phyloP scores from a whole-genome alignment of 2,797 vertebrate species.

The Aythya fuligula region DNA sequence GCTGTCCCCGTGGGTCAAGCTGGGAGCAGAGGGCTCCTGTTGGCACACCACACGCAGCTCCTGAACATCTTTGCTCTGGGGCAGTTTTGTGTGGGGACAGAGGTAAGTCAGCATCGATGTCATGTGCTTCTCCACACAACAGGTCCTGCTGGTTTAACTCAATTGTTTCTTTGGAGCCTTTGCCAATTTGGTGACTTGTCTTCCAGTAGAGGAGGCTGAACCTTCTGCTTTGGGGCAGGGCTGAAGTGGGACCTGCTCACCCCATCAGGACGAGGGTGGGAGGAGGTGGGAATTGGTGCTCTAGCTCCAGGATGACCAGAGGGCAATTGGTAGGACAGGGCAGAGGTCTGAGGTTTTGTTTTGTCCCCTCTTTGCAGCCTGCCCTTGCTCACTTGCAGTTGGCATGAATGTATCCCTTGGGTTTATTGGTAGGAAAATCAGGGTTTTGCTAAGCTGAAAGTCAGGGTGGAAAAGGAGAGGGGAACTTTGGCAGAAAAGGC shows the following conservation, averaged over 20 bases:
- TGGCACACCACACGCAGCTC: rapidly evolving
- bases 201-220: not conserved
- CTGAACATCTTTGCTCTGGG: not conserved
- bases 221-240: not conserved
- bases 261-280: rapidly evolving
- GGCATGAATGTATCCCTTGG: not conserved
- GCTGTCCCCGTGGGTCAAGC: not conserved
- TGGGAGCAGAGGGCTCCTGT: not conserved
- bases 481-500: not conserved
- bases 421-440: not conserved
- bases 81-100: not conserved
- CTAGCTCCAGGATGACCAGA: not conserved
- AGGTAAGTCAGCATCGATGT: no score
- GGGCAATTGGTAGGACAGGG: not conserved
- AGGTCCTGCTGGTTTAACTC: not conserved
- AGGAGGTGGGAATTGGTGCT: not conserved
- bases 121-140: rapidly evolving
- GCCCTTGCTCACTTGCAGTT: not conserved
- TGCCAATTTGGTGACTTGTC: not conserved
- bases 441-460: not conserved
- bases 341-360: not conserved
- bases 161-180: not conserved
- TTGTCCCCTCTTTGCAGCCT: not conserved
- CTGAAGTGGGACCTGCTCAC: not conserved
- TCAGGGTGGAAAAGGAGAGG: not conserved